Percentiles rank a stretch among this genome's conserved stretches.
These are phyloP conservation scores for Brachypodius melanocephalos DNA, from an alignment of 2,113 vertebrate species.

Conservation along the genomic window DNA sequence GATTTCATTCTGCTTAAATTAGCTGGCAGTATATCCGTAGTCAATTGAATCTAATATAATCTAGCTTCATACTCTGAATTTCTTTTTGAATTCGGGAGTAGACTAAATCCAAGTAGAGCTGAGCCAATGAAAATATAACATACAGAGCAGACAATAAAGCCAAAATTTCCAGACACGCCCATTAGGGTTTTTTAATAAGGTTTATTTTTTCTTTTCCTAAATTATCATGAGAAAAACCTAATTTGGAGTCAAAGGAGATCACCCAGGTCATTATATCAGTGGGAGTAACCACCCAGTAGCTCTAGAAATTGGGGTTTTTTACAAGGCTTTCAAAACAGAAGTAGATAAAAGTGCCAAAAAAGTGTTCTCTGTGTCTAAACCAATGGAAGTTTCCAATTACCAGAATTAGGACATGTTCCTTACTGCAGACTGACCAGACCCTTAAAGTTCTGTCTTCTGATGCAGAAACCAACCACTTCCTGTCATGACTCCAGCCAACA, in stretches of 20 bases:
- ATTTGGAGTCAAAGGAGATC: not conserved
- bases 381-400: conserved; percentile 63
- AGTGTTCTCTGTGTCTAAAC: not conserved
- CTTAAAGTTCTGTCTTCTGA: conserved; percentile 80
- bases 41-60: not conserved
- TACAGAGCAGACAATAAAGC: not conserved
- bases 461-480: conserved; percentile 79
- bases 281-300: not conserved
- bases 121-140: not conserved
- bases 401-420: conserved; percentile 74
- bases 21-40: not conserved
- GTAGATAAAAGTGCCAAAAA: not conserved
- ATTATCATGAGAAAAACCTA: not conserved
- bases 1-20: not conserved
- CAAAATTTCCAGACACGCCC: not conserved
- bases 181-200: not conserved
- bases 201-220: not conserved
- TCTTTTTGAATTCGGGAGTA: not conserved
- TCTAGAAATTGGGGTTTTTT: not conserved
- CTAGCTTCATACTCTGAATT: not conserved
- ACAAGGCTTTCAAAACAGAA: not conserved
- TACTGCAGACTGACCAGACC: conserved; percentile 76
- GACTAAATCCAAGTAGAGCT: not conserved
- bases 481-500: conserved; percentile 84
- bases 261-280: not conserved